Evolutionary conservation across 2,797 vertebrate species (phyloP), one percentile per base, ranked within the genome.

Genomic region (Gallinago stenura): DNA sequence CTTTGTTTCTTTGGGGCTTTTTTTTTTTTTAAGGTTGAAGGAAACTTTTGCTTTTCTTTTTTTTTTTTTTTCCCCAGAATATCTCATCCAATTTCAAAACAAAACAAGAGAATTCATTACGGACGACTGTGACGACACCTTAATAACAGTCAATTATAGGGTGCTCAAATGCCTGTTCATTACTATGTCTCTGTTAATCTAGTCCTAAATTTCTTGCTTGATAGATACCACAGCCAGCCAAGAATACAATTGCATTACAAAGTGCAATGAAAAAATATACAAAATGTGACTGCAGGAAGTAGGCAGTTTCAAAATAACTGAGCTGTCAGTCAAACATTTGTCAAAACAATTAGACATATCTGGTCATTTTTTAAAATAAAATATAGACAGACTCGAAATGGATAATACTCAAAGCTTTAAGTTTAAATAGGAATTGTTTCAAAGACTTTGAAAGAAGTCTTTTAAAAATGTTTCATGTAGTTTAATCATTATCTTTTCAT

Each of bases 141-240:
- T 97, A 96, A 94, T 96, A 97, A 97, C 95, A 96, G 97, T 81
- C 97, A 97, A 97, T 97, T 97, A 97, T 79, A 97, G 92, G 93
- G 75, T 75, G 91, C 90, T 95, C 92, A 87, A 85, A 37, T 84
- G 97, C 94, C 94, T 94, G 94, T 96, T 98, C 97, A 97, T 98
- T 96, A 97, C 96, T 94, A 93, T 91, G 97, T 97, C 97, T 97
- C 96, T 97, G 95, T 96, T 98, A 97, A 97, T 98, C 98, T 97
- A 89, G 95, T 93, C 85, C 89, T 94, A 97, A 97, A 98, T 98
- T 96, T 98, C 97, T 97, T 97, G 81, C 93, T 96, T 97, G 97
- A 97, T 96, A 96, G 95, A 93, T 88, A 93, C 86, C 92, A 65
- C 88, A 89, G 76, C 69, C 28, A 12, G 94, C 92, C 97, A 95